phyloP scores from a whole-genome alignment of 2,888 invertebrate genomes.

The Fissipunctia ypsillon region DNA sequence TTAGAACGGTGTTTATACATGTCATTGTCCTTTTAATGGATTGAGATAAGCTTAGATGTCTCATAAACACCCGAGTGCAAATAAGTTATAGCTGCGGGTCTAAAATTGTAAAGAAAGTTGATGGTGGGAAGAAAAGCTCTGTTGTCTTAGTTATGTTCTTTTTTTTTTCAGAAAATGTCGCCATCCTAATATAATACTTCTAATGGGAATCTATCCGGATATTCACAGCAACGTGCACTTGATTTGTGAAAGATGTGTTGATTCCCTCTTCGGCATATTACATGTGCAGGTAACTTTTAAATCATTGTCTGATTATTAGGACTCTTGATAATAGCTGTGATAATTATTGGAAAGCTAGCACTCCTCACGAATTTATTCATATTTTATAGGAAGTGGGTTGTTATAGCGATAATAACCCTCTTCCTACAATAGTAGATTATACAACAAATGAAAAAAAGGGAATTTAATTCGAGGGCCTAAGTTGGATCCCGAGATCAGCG shows the following conservation, averaged over 20 bases:
- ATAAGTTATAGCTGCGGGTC: neutral
- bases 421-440: no score
- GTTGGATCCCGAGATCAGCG: no score
- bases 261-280: slow-evolving; percentile 83
- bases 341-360: neutral
- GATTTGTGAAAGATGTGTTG: slow-evolving; percentile 87
- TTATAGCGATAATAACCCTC: no score
- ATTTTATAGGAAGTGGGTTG: no score
- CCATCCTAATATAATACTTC: slow-evolving; percentile 88
- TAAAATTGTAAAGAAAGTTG: neutral
- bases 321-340: neutral
- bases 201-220: slow-evolving; percentile 88
- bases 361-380: neutral
- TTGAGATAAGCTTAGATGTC: neutral
- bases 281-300: slow-evolving; percentile 82
- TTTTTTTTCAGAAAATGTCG: slow-evolving; percentile 84
- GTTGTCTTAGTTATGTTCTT: neutral
- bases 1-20: slow-evolving; percentile 18
- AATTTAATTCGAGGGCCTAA: no score
- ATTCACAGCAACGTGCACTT: slow-evolving; percentile 81
- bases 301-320: neutral
- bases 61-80: neutral
- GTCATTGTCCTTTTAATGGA: slow-evolving; percentile 48
- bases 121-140: neutral
- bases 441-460: no score